Base-by-base conservation (phyloP, 1,140 invertebrate genomes). In the Hyles euphorbiae region DNA sequence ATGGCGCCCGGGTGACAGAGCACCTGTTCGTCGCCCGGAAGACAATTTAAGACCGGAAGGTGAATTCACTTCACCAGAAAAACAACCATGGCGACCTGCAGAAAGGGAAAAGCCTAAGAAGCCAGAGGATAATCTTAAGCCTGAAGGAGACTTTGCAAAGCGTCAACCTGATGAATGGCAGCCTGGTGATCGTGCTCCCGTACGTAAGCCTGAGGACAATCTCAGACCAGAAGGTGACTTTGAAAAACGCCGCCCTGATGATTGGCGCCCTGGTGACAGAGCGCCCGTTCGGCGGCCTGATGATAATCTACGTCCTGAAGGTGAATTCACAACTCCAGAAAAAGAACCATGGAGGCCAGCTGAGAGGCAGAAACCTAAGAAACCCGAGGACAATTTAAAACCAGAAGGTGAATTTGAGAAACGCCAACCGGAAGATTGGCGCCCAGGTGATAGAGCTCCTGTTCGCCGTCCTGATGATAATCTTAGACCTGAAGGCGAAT, bases 11-110 rank as follows among this genome's bases (percentile, higher is more conserved):
- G 58, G 90, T 76, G 51, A 90, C 90, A 50, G 92, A 91, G 84
- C 91, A 83, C 44, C 82, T 79, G 67, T 91, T 87, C 85, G 78
- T 40, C 90, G 85, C 66, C 91, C 90, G 6, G 68, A 87, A 44
- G 91, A 92, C 63, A 91, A 92, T 67, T 68, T 93, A 5, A 86
- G 76, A 58, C 91, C 91, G 54, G 92, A 92, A 77, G 93, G 93
- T 22, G 90, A 92, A 1, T 92, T 93, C 59, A 82, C 90, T 46
- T 77, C 79, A 22, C 86, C 82, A 0, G 83, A 86, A 60, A 87
- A 87, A 65, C 76, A 83, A 63, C 73, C 59, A 73, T 87, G 77
- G 73, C 64, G 40, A 54, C 88, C 89, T 3, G 90, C 82, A 3
- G 91, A 89, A 71, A 71, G 90, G 56, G 89, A 83, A 4, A 70